These are phyloP conservation scores for Scaptomyza pallida DNA, from an alignment of 1,140 invertebrate genomes.

Conservation along the genomic window DNA sequence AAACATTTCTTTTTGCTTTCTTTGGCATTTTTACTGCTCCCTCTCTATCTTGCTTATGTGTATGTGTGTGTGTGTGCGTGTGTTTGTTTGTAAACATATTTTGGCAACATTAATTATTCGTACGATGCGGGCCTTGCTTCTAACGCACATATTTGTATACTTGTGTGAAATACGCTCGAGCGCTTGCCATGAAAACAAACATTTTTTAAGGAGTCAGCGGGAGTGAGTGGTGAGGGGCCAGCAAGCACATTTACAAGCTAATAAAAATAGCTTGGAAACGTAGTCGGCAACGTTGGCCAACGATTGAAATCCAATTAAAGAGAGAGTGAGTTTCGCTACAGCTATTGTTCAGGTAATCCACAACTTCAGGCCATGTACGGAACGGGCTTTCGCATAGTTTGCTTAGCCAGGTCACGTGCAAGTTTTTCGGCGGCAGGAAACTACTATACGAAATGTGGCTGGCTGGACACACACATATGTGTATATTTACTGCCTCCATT, in stretches of 20 bases:
- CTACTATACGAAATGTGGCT: background rate
- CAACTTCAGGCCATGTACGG: background rate
- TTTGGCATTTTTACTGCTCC: background rate
- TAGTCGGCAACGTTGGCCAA: constrained; percentile 14
- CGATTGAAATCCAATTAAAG: constrained; percentile 67
- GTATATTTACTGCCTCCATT: constrained; percentile 8
- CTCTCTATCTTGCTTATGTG: too few relatives aligned
- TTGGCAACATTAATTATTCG: constrained; percentile 48
- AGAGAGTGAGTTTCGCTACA: too few relatives aligned
- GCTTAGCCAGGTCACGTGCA: constrained; percentile 61
- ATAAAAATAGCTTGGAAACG: constrained; percentile 52
- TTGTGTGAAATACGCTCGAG: constrained; percentile 21
- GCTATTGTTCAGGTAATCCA: constrained; percentile 39
- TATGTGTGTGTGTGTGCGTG: background rate
- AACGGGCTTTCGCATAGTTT: constrained; percentile 8
- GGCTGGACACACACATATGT: too few relatives aligned
- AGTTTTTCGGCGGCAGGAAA: constrained; percentile 4
- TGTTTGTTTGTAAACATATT: constrained; percentile 54
- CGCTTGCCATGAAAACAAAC: constrained; percentile 9
- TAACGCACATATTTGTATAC: constrained; percentile 12
- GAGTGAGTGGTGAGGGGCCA: constrained; percentile 1
- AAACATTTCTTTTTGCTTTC: constrained; percentile 2
- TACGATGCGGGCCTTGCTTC: background rate
- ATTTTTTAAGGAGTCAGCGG: too few relatives aligned
- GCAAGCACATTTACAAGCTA: constrained; percentile 34